These are phyloP conservation scores for Agrilus mali DNA, from an alignment of 2,888 invertebrate genomes.

Conservation along the genomic window DNA sequence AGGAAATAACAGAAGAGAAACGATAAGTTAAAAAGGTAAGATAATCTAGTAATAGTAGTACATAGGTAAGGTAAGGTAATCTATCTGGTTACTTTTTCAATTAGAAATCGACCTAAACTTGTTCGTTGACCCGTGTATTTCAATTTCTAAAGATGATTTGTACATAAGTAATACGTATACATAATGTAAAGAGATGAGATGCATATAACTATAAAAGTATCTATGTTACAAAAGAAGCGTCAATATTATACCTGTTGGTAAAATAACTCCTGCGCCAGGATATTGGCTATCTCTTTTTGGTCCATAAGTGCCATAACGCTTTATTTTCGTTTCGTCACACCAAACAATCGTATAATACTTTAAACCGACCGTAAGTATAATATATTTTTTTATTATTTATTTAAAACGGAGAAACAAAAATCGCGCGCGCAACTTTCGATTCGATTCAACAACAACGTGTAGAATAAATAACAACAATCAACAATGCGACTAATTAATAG, in stretches of 20 bases:
- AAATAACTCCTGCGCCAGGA: conserved; percentile 75
- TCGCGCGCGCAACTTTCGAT: no score
- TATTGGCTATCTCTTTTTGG: conserved; percentile 73
- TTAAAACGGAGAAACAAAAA: not conserved
- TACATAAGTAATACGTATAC: not conserved
- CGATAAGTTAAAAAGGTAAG: no score
- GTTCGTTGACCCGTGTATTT: no score
- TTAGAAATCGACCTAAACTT: no score
- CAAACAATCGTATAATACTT: conserved; percentile 3
- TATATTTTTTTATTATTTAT: not conserved
- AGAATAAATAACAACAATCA: conserved; percentile 10
- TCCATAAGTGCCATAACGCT: conserved; percentile 44
- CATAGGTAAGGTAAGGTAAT: no score
- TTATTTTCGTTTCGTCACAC: conserved; percentile 8
- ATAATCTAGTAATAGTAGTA: no score
- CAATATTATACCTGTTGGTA: conserved; percentile 47
- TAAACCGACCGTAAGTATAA: not conserved
- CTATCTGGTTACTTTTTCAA: no score
- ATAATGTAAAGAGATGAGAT: not conserved
- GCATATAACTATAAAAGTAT: not conserved
- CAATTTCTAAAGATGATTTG: not conserved
- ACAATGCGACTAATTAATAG: conserved; percentile 4
- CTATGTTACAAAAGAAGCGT: not conserved
- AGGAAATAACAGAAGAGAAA: no score
- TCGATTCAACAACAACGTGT: conserved; percentile 6